Evolutionary conservation across 2,797 vertebrate species (phyloP), one percentile per base, ranked within the genome.

Genomic region (Brotula barbata): DNA sequence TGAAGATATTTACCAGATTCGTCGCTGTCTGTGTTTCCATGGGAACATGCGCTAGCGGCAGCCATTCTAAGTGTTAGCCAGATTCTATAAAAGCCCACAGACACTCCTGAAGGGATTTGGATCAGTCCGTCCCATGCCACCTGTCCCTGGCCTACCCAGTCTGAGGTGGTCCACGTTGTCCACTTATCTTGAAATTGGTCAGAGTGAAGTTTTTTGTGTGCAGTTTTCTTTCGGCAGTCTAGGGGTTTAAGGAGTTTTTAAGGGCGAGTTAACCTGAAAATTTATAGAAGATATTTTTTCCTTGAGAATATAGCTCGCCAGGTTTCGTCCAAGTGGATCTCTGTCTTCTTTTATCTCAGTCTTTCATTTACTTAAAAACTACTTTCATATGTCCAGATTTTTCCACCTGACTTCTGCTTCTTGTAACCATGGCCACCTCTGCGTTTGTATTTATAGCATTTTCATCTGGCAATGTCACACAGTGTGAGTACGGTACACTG

Each of bases 21-120:
- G 5, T 39, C 2, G 43, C 58, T 68, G 58, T 63, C 59, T 65
- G 67, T 66, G 85, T 86, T 89, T 77, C 85, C 85, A 89, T 89
- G 85, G 86, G 67, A 89, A 89, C 83, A 4, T 71, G 59, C 64
- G 62, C 61, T 65, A 16, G 60, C 58, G 69, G 61, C 68, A 70
- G 54, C 65, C 51, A 56, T 68, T 74, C 68, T 31, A 71, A 67
- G 70, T 63, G 69, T 76, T 67, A 51, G 45, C 50, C 64, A 66
- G 62, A 37, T 42, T 75, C 64, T 65, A n/a, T 63, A 69, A 75
- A 79, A 58, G 17, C 67, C 77, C 67, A 49, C 64, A 79, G 71
- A 65, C 59, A 44, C 63, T 79, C 54, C 63, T 69, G 51, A 65
- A 69, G 66, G 62, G 44, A 68, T 7, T 14, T 54, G 59, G 73